Evolutionary conservation across 2,888 invertebrate species (phyloP).

Genomic region (Axea sp.): DNA sequence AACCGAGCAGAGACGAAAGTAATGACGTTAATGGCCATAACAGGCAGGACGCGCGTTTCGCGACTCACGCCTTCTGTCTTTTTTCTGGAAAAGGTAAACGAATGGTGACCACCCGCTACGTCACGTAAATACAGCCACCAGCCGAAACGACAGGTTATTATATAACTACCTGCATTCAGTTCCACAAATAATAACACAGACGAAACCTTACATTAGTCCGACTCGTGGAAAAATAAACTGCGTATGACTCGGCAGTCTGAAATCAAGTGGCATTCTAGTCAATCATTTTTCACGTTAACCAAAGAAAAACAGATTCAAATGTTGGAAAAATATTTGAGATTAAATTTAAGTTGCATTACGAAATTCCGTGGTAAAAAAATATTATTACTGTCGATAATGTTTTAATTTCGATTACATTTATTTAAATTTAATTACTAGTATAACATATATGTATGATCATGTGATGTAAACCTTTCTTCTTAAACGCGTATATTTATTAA

Average conservation of each 20-base stretch:
- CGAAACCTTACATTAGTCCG: constrained; percentile 35
- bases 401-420: too few species aligned
- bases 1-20: constrained; percentile 52
- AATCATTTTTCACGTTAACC: constrained; percentile 47
- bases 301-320: constrained; percentile 38
- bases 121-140: constrained; percentile 74
- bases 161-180: constrained; percentile 65
- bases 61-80: constrained; percentile 53
- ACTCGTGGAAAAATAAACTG: constrained; percentile 49
- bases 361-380: constrained; percentile 3
- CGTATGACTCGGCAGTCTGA: constrained; percentile 15
- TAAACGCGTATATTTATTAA: too few species aligned
- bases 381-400: constrained; percentile 2
- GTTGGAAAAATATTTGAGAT: constrained; percentile 50
- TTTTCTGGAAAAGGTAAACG: constrained; percentile 57
- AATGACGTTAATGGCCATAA: constrained; percentile 65
- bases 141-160: constrained; percentile 72
- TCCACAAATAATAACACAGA: constrained; percentile 59
- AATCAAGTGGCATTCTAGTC: constrained; percentile 45
- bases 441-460: too few species aligned
- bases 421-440: too few species aligned
- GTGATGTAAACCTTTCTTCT: too few species aligned
- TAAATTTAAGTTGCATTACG: constrained; percentile 31
- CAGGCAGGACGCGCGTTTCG: constrained; percentile 57
- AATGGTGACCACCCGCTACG: constrained; percentile 68